Conservation (phyloP, 2,888 invertebrate genomes). For the Notocelia uddmanniana region DNA sequence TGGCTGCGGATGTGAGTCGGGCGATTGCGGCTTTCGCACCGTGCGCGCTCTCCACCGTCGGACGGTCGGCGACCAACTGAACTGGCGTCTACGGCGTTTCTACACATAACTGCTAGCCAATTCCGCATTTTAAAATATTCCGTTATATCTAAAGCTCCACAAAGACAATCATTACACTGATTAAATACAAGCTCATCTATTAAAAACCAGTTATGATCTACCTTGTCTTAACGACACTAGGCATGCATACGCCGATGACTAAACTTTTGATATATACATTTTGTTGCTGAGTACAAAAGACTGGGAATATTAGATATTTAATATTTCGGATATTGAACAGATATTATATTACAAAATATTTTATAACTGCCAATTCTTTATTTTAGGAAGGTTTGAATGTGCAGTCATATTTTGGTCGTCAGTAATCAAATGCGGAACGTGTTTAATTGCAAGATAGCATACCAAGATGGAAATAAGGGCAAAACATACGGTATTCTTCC, state of each 20-base stretch:
- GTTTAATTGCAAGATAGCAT: background rate
- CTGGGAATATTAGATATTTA: background rate
- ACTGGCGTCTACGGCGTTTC: conserved; percentile 63
- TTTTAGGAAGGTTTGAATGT: background rate
- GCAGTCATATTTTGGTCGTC: background rate
- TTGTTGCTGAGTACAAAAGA: background rate
- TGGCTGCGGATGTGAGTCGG: conserved; percentile 68
- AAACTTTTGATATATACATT: background rate
- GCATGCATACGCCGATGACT: conserved; percentile 26
- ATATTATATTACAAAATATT: background rate
- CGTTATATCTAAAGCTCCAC: conserved; percentile 74
- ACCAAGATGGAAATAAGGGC: conserved; percentile 3
- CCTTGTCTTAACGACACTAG: conserved; percentile 24
- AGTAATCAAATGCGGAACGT: background rate
- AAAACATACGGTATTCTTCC: conserved; percentile 58
- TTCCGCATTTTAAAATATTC: conserved; percentile 83
- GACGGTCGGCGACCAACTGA: conserved; percentile 81
- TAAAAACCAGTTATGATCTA: conserved; percentile 35
- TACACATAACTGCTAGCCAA: conserved; percentile 76
- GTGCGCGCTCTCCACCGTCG: conserved; percentile 77
- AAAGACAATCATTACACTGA: conserved; percentile 55
- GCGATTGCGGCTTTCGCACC: conserved; percentile 64
- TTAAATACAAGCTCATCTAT: conserved; percentile 42
- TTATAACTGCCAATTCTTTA: background rate
- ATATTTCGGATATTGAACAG: background rate